A percentile compares a stretch with the other conserved stretches of the same genome.
Conservation (phyloP, 2,797 vertebrate species). For the Alauda arvensis region DNA sequence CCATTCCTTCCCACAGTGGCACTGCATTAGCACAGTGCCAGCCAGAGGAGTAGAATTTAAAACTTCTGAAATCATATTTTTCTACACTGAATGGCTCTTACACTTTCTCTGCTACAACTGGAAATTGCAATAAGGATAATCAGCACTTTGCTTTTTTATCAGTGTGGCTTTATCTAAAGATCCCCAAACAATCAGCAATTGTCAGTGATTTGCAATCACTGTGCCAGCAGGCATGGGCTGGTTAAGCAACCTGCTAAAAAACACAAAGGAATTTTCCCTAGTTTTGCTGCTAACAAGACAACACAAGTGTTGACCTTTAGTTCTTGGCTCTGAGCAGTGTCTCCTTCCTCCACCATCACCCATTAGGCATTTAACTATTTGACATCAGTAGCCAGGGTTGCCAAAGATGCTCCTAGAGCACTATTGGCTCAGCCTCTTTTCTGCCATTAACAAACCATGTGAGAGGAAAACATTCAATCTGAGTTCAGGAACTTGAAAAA, state of each 20-base stretch:
- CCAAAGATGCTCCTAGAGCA: neutral
- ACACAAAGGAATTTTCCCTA: neutral
- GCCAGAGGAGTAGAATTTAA: neutral
- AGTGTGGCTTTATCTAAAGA: neutral
- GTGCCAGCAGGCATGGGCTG: neutral
- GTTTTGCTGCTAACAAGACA: conserved; percentile 28
- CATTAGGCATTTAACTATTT: neutral
- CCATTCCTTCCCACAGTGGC: neutral
- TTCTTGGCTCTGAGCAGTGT: conserved; percentile 3
- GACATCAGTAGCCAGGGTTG: neutral
- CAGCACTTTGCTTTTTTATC: neutral
- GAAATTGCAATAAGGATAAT: neutral
- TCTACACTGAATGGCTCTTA: neutral
- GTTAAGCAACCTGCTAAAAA: conserved; percentile 21
- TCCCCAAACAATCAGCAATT: neutral
- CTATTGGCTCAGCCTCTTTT: neutral
- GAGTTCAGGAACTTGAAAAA: neutral
- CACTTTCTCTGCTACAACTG: neutral
- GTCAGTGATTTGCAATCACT: neutral
- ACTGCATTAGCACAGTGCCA: neutral
- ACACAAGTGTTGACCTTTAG: conserved; percentile 26
- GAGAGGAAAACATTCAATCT: neutral
- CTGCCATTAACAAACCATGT: neutral
- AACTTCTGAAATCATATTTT: neutral
- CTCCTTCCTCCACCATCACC: neutral